Conservation (phyloP, 2,113 vertebrate genomes). For the Hemiscyllium ocellatum region DNA sequence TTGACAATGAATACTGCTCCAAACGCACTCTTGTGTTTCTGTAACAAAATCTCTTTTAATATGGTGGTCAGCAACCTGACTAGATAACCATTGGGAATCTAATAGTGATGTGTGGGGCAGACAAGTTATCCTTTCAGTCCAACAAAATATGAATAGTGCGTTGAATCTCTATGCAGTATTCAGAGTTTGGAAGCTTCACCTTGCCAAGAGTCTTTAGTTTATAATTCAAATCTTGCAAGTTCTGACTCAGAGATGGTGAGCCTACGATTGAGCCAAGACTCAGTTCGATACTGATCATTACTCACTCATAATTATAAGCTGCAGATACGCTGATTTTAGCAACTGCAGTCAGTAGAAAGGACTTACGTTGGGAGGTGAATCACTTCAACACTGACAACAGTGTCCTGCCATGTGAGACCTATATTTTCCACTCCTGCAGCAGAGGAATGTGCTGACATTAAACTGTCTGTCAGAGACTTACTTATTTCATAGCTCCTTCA, state of each 20-base stretch:
- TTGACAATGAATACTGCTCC: background rate
- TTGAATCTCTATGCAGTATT: background rate
- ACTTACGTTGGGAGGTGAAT: background rate
- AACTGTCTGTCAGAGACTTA: background rate
- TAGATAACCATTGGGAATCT: background rate
- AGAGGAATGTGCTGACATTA: background rate
- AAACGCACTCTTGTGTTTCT: background rate
- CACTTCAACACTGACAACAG: background rate
- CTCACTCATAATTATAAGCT: slow-evolving; percentile 1
- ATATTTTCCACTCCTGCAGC: background rate
- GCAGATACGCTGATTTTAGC: background rate
- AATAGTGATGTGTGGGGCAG: background rate
- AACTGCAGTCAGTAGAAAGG: background rate
- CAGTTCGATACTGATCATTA: slow-evolving; percentile 4
- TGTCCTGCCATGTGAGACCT: background rate
- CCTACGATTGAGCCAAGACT: background rate
- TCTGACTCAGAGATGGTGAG: background rate
- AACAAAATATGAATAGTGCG: too few species aligned
- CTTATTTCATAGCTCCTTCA: background rate
- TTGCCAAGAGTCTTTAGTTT: too few species aligned
- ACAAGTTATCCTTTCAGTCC: background rate
- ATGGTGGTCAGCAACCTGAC: background rate
- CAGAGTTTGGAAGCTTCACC: background rate
- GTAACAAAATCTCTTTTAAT: background rate
- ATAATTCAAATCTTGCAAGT: background rate